A percentile compares a stretch with the other conserved stretches of the same genome.
These are phyloP conservation scores for Umimayanthus kanabou DNA, from an alignment of 92 coral and sea anemone genomes.

Conservation along the genomic window DNA sequence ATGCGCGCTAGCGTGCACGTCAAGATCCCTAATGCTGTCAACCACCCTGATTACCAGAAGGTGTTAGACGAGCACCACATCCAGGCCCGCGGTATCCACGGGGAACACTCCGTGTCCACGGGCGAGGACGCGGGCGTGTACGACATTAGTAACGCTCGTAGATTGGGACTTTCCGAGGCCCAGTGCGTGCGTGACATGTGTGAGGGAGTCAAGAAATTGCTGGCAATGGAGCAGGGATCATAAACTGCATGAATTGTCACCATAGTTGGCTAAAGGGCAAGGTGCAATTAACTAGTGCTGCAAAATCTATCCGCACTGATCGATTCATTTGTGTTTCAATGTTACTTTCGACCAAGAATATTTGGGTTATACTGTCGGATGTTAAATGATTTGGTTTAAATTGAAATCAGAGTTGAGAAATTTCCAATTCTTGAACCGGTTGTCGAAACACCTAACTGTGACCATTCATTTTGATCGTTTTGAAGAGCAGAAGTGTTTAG, in stretches of 20 bases:
- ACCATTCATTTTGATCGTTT: too few species aligned
- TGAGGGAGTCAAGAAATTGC: slow-evolving; percentile 88
- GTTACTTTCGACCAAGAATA: neutral
- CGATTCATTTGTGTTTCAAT: neutral
- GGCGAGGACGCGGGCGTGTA: slow-evolving; percentile 88
- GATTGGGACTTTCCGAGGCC: slow-evolving; percentile 89
- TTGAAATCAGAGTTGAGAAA: too few species aligned
- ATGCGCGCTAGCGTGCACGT: slow-evolving; percentile 95
- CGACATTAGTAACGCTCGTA: slow-evolving; percentile 87
- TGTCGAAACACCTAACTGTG: too few species aligned
- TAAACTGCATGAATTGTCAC: slow-evolving; percentile 8
- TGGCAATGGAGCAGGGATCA: slow-evolving; percentile 72
- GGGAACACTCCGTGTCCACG: slow-evolving; percentile 83
- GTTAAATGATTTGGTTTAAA: too few species aligned
- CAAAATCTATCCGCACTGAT: neutral
- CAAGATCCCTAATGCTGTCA: slow-evolving; percentile 84
- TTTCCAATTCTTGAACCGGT: too few species aligned
- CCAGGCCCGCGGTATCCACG: slow-evolving; percentile 89
- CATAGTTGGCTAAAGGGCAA: neutral
- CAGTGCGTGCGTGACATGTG: slow-evolving; percentile 95
- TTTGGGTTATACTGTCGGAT: neutral
- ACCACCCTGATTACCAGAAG: slow-evolving; percentile 82
- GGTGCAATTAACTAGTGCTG: neutral
- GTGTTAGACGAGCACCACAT: slow-evolving; percentile 74
- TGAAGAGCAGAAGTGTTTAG: too few species aligned